These are phyloP conservation scores for Hydriomena furcata DNA, from an alignment of 2,888 invertebrate genomes.

Conservation along the genomic window DNA sequence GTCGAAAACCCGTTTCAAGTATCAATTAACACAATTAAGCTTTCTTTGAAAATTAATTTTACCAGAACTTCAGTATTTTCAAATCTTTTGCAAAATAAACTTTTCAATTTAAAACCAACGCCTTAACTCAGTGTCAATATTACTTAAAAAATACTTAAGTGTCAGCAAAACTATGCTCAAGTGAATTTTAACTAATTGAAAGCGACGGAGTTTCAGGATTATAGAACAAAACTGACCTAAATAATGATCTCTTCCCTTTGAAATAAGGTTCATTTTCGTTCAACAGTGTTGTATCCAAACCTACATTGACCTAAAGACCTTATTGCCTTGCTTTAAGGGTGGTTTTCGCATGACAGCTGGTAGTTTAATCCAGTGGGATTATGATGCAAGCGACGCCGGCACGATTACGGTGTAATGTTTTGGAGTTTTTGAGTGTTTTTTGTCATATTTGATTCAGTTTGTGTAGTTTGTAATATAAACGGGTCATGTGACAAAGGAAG, in stretches of 20 bases:
- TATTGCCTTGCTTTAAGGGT: neutral
- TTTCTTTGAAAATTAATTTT: too few species aligned
- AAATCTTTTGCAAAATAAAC: too few species aligned
- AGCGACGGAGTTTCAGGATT: neutral
- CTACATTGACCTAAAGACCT: neutral
- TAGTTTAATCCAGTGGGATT: conserved; percentile 30
- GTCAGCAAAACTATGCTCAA: conserved; percentile 10
- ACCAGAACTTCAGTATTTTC: too few species aligned
- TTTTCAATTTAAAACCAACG: neutral
- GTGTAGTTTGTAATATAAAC: neutral
- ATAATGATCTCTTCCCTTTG: conserved; percentile 1
- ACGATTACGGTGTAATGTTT: conserved; percentile 18
- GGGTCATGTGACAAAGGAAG: conserved; percentile 1
- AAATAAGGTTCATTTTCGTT: conserved; percentile 9
- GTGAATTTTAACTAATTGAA: conserved; percentile 19
- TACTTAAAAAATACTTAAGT: neutral
- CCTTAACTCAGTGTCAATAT: neutral
- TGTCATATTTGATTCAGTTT: conserved; percentile 16
- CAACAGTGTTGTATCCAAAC: neutral
- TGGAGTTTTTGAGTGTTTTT: conserved; percentile 13
- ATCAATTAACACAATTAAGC: too few species aligned
- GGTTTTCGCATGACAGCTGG: neutral
- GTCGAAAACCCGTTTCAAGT: too few species aligned
- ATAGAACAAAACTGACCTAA: neutral
- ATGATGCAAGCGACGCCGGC: conserved; percentile 18